Conservation (phyloP, 2,113 vertebrate genomes). For the Sterna hirundo region DNA sequence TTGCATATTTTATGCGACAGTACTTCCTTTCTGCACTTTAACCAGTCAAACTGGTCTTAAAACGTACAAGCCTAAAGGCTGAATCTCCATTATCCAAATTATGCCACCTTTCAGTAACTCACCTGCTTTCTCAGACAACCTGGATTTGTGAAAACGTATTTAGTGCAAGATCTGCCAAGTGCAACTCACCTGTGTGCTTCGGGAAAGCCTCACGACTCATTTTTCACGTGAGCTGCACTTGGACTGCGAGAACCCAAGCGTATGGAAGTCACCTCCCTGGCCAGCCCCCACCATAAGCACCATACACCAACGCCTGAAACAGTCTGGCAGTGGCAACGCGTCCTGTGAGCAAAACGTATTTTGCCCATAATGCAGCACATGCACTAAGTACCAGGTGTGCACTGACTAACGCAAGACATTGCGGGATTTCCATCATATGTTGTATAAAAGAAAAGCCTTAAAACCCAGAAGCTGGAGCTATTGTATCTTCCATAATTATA, state of each 20-base stretch:
- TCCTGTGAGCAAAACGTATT: accelerated
- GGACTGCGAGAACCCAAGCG: background rate
- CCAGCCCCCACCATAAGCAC: background rate
- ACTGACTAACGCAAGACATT: background rate
- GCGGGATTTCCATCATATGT: background rate
- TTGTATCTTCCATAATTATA: accelerated
- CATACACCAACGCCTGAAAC: background rate
- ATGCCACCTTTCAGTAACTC: background rate
- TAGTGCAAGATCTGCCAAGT: background rate
- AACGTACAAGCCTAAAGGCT: background rate
- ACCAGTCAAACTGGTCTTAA: background rate
- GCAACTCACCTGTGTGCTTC: background rate
- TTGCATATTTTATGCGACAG: background rate
- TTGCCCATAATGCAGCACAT: accelerated
- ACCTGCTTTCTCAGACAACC: background rate
- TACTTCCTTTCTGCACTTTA: background rate
- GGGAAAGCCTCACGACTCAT: background rate
- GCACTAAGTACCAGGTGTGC: background rate
- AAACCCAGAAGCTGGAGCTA: background rate
- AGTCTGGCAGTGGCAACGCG: accelerated
- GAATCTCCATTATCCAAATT: background rate
- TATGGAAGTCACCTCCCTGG: background rate
- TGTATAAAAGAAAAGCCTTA: background rate
- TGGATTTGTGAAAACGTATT: background rate
- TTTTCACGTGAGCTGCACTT: accelerated